These are phyloP conservation scores for Nymphalis c-album DNA, from an alignment of 2,888 invertebrate species.

Conservation along the genomic window DNA sequence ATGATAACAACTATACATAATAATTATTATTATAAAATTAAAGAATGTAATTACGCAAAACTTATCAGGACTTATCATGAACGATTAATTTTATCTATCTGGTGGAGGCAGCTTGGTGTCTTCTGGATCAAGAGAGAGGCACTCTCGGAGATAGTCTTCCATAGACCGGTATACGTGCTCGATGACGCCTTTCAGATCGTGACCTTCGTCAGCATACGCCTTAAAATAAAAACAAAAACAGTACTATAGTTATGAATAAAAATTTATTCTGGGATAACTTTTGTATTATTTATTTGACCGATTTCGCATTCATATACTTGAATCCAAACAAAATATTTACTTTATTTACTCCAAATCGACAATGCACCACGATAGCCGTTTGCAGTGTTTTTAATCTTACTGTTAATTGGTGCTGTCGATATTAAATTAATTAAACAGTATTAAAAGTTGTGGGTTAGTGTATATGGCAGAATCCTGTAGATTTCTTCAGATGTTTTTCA, in stretches of 20 bases:
- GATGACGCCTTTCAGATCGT: slow-evolving; percentile 90
- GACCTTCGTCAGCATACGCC: slow-evolving; percentile 96
- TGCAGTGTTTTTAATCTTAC: too few species aligned
- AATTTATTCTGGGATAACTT: not conserved
- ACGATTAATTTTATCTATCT: slow-evolving; percentile 69
- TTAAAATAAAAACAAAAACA: slow-evolving; percentile 64
- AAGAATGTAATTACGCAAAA: slow-evolving; percentile 27
- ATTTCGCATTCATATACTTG: too few species aligned
- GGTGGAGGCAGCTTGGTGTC: slow-evolving; percentile 84
- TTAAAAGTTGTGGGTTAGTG: too few species aligned
- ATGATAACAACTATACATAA: slow-evolving; percentile 56
- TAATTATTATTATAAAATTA: slow-evolving; percentile 39
- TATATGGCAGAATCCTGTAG: too few species aligned
- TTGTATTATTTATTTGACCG: too few species aligned
- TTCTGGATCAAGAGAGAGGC: slow-evolving; percentile 92
- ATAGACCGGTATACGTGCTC: slow-evolving; percentile 96
- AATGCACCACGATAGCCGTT: too few species aligned
- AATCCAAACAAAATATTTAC: too few species aligned
- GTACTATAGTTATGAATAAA: slow-evolving; percentile 20
- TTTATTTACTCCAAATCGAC: too few species aligned
- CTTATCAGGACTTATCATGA: slow-evolving; percentile 25
- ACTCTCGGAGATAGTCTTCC: slow-evolving; percentile 95
- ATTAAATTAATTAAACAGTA: too few species aligned
- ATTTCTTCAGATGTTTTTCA: too few species aligned
- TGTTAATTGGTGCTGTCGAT: too few species aligned